phyloP scores from a whole-genome alignment of 2,797 vertebrate species.

The Anguilla anguilla region DNA sequence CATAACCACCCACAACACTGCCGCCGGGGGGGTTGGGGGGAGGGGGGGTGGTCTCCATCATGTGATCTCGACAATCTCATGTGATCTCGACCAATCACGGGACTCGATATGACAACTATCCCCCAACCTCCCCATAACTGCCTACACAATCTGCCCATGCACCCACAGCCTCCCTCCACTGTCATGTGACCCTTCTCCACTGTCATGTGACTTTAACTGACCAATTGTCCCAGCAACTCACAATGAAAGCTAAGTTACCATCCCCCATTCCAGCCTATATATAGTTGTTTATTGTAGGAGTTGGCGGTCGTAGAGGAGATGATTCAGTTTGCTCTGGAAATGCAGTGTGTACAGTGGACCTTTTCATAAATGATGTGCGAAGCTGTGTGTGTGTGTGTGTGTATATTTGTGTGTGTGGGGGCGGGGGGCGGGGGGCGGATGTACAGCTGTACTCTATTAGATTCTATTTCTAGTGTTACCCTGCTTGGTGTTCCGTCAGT shows the following conservation, averaged over 20 bases:
- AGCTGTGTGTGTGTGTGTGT: not conserved
- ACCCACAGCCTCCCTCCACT: not conserved
- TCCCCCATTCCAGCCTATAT: not conserved
- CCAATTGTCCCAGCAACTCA: not conserved
- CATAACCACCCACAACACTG: too few species aligned
- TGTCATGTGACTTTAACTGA: not conserved
- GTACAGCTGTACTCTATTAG: not conserved
- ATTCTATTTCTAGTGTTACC: not conserved
- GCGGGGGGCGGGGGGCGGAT: too few species aligned
- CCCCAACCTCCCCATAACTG: too few species aligned
- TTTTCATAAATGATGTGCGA: not conserved
- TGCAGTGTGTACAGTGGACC: not conserved
- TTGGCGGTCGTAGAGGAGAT: not conserved
- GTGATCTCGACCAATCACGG: too few species aligned
- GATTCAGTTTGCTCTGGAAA: not conserved
- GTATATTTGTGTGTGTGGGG: not conserved
- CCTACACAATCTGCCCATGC: too few species aligned
- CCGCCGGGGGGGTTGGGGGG: too few species aligned
- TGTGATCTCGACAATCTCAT: too few species aligned
- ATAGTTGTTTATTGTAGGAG: not conserved
- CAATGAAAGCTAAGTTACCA: too few species aligned
- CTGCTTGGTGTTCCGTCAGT: not conserved
- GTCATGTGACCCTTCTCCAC: not conserved
- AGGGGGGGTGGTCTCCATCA: too few species aligned
- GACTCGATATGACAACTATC: too few species aligned